phyloP scores from a whole-genome alignment of 1,140 invertebrate genomes.

The Aphidius ervi region DNA sequence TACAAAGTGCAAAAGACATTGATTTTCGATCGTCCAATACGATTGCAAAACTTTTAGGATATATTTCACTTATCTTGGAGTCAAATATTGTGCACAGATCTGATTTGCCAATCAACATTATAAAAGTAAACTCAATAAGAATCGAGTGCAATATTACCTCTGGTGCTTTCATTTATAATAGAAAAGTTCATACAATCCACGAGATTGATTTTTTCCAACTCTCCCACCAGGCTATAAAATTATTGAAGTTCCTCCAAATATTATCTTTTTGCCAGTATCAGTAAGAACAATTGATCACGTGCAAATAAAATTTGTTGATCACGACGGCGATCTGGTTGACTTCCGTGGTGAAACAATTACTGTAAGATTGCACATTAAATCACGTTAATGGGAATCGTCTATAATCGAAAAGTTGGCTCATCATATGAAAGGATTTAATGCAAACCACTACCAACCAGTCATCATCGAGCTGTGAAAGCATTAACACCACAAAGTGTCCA shows the following conservation, averaged over 20 bases:
- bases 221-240: constrained; percentile 10
- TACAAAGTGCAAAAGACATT: no score
- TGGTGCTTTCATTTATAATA: constrained; percentile 4
- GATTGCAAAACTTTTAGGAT: no score
- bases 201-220: not conserved
- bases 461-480: not conserved
- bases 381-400: constrained; percentile 1
- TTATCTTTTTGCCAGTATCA: not conserved
- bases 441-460: no score
- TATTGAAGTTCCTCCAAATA: constrained; percentile 4
- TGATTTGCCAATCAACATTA: not conserved
- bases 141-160: constrained; percentile 15
- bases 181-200: constrained; percentile 6
- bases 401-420: not conserved
- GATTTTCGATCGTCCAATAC: no score
- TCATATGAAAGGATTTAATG: not conserved
- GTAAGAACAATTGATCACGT: not conserved
- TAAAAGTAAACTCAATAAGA: not conserved
- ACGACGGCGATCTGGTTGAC: constrained; percentile 3
- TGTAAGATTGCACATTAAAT: constrained; percentile 4
- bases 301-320: constrained; percentile 1
- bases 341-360: constrained; percentile 7
- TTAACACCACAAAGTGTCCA: no score
- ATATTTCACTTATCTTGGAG: no score
- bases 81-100: constrained; percentile 4